Percentiles rank a stretch among this genome's conserved stretches.
Evolutionary conservation across 2,113 vertebrate species (phyloP).

Genomic region (Apistogramma diplotaenia): DNA sequence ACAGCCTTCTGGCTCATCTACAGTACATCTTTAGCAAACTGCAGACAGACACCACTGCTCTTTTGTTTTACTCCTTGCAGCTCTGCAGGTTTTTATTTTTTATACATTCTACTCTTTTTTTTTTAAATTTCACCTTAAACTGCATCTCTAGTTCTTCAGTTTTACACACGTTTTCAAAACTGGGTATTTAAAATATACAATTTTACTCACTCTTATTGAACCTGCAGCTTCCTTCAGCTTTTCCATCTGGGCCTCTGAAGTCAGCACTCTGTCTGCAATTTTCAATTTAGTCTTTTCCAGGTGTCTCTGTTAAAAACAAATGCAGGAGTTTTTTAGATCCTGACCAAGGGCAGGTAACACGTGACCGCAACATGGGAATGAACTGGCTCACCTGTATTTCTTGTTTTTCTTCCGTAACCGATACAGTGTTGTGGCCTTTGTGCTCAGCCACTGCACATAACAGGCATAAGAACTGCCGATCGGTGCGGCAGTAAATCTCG

Average conservation of each 20-base stretch:
- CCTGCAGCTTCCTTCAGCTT: constrained; percentile 13
- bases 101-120: no score
- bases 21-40: no score
- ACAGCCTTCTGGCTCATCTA: no score
- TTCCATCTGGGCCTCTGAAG: background rate
- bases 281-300: background rate
- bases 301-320: constrained; percentile 32
- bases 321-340: background rate
- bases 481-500: constrained; percentile 51
- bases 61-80: no score
- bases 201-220: constrained; percentile 38
- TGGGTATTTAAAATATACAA: no score
- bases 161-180: background rate
- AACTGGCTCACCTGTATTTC: constrained; percentile 25
- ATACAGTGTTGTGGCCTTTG: constrained; percentile 37
- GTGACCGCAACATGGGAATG: background rate
- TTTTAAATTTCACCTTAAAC: background rate
- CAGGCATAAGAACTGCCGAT: constrained; percentile 40
- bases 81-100: no score
- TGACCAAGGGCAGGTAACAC: background rate
- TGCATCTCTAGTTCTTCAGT: rapidly evolving
- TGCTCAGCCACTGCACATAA: constrained; percentile 39
- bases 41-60: no score
- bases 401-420: background rate
- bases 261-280: background rate